Percentiles rank a stretch among this genome's conserved stretches.
These are phyloP conservation scores for Hydrocynus forskahlii DNA, from an alignment of 2,797 vertebrate species.

Conservation along the genomic window DNA sequence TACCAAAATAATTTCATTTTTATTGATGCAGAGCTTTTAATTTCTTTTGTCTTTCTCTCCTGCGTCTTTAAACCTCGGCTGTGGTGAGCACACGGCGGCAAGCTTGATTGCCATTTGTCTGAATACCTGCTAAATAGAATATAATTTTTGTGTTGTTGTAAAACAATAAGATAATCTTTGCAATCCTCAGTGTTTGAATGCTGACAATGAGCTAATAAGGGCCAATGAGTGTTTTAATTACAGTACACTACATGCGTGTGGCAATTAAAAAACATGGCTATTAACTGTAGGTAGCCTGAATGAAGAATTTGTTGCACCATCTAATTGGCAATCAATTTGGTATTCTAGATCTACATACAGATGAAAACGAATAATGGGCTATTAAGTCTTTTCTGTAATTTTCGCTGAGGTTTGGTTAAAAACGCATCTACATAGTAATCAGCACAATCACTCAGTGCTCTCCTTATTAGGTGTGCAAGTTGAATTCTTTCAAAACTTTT, in stretches of 20 bases:
- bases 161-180: constrained; percentile 39
- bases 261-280: constrained; percentile 53
- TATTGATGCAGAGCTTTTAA: not conserved
- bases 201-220: constrained; percentile 45
- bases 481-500: constrained; percentile 38
- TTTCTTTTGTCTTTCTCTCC: not conserved
- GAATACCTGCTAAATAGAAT: constrained; percentile 23
- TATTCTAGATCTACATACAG: constrained; percentile 44
- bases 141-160: constrained; percentile 23
- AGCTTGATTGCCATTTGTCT: constrained; percentile 40
- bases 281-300: constrained; percentile 53
- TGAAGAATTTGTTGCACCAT: constrained; percentile 50
- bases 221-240: constrained; percentile 54
- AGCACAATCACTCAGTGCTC: constrained; percentile 45
- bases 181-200: constrained; percentile 40
- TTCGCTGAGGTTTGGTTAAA: constrained; percentile 45
- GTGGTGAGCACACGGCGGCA: not conserved
- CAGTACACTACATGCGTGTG: constrained; percentile 41
- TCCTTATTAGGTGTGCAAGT: constrained; percentile 42
- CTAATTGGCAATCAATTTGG: constrained; percentile 60
- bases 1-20: not conserved
- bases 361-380: constrained; percentile 48
- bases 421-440: constrained; percentile 56
- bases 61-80: not conserved
- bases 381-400: constrained; percentile 50